A percentile compares a stretch with the other conserved stretches of the same genome.
phyloP scores from a whole-genome alignment of 2,797 vertebrate genomes.

The Karalla daura region DNA sequence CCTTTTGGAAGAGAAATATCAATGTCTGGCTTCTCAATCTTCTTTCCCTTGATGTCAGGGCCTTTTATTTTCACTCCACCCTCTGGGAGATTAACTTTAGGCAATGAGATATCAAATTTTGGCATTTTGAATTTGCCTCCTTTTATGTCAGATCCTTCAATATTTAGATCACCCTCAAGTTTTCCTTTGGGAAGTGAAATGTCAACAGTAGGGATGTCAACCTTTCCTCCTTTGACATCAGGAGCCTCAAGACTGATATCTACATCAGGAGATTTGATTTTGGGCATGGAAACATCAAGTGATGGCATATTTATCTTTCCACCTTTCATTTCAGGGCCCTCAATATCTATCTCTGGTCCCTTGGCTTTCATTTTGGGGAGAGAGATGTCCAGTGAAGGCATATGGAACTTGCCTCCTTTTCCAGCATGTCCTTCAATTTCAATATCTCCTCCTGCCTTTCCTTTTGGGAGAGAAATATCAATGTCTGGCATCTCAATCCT shows the following conservation, averaged over 20 bases:
- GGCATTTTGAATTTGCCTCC: constrained; percentile 58
- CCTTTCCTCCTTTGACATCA: constrained; percentile 31
- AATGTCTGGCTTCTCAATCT: constrained; percentile 46
- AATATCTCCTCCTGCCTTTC: constrained; percentile 32
- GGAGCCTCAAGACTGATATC: constrained; percentile 41
- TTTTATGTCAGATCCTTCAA: constrained; percentile 49
- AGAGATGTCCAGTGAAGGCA: constrained; percentile 60
- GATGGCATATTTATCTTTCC: constrained; percentile 41
- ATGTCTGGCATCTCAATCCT: constrained; percentile 55
- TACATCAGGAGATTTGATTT: constrained; percentile 29
- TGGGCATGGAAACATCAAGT: constrained; percentile 51
- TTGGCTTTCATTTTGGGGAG: constrained; percentile 62
- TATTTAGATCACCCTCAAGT: constrained; percentile 24
- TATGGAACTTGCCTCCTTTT: constrained; percentile 62
- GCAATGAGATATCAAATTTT: constrained; percentile 58
- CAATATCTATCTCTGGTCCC: constrained; percentile 37
- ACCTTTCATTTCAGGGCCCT: constrained; percentile 47
- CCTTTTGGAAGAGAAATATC: constrained; percentile 61
- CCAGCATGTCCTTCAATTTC: constrained; percentile 45
- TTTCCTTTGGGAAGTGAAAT: constrained; percentile 62
- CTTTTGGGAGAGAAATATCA: constrained; percentile 61
- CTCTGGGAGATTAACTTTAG: constrained; percentile 54
- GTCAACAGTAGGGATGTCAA: constrained; percentile 65
- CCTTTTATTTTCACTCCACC: constrained; percentile 42
- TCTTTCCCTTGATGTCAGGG: constrained; percentile 50